Conservation (phyloP, 2,797 vertebrate species). For the Falco naumanni region DNA sequence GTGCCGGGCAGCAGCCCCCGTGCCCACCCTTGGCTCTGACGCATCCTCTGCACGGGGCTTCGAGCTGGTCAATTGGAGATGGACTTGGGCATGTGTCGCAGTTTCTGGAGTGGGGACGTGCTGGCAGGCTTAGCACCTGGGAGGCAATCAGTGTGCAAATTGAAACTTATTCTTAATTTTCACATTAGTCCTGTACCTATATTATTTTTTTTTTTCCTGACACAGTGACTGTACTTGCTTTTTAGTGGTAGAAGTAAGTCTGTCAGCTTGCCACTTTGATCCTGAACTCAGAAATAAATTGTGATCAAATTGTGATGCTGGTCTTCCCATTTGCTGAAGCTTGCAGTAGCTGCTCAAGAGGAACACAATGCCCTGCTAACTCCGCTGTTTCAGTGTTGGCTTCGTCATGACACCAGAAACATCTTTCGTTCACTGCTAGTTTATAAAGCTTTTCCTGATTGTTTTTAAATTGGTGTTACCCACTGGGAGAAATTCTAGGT, state of each 20-base stretch:
- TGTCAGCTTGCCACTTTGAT: neutral
- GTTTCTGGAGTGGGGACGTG: neutral
- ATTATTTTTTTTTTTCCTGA: neutral
- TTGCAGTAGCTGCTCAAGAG: constrained; percentile 34
- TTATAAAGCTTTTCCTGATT: constrained; percentile 39
- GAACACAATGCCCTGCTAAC: constrained; percentile 1
- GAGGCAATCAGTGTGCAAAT: neutral
- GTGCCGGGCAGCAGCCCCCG: no score
- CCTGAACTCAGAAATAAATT: neutral
- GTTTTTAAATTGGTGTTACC: constrained; percentile 28
- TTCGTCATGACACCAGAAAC: constrained; percentile 18
- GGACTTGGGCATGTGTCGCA: neutral
- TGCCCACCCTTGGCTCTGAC: accelerated
- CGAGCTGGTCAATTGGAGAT: neutral
- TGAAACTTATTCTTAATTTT: neutral
- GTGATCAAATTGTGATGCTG: neutral
- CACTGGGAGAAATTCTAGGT: constrained; percentile 19
- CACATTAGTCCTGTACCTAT: neutral
- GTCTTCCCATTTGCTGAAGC: constrained; percentile 14
- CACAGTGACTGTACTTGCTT: neutral
- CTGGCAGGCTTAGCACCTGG: neutral
- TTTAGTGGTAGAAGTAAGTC: neutral
- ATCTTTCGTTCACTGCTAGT: constrained; percentile 6
- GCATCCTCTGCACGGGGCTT: neutral
- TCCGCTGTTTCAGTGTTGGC: neutral